Evolutionary conservation across 2,888 invertebrate genomes (phyloP), one percentile per base, ranked within the genome.

Genomic region (Epistrophella euchroma): DNA sequence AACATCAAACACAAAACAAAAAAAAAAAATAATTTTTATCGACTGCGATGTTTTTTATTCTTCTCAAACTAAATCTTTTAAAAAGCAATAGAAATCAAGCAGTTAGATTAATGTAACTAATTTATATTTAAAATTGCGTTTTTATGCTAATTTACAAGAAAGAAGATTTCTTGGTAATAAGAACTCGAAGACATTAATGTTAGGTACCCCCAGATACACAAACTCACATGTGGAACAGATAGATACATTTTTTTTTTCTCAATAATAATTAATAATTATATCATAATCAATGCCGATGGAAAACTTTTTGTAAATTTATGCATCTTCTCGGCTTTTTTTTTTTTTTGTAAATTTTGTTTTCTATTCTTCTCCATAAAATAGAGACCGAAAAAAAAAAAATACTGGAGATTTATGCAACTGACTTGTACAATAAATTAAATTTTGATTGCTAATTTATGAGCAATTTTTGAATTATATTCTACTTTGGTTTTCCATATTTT

Each of bases 221-320:
- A 56, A 5, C n/a, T 22, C 28, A 11, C 19, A 37, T 35, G 70
- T 72, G 60, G 75, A 77, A 77, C 70, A 81, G 82, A 77, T 77
- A 81, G 82, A 77, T 77, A 82, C 77, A 77, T 82, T 82, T 86
- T 19, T 58, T n/a, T 19, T 56, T 56, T 37, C 73, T 81, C 66
- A 74, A 81, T 82, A 86, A 86, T 82, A 86, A 86, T 86, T 86
- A 86, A 78, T 86, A 86, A 86, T 52, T 68, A 78, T 82, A 86
- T 82, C 86, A 86, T 81, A 86, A 81, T 81, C 81, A 86, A 77
- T 77, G 81, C 76, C 37, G 25, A 68, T 37, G 71, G 28, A 55
- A 74, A 75, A 52, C 47, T 68, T 50, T 17, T 40, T n/a, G 64
- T 70, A 77, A 86, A 58, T 70, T 70, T 82, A 82, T 74, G 77